Base-by-base conservation (phyloP, 2,797 vertebrate species). In the Phataginus tetradactyla region DNA sequence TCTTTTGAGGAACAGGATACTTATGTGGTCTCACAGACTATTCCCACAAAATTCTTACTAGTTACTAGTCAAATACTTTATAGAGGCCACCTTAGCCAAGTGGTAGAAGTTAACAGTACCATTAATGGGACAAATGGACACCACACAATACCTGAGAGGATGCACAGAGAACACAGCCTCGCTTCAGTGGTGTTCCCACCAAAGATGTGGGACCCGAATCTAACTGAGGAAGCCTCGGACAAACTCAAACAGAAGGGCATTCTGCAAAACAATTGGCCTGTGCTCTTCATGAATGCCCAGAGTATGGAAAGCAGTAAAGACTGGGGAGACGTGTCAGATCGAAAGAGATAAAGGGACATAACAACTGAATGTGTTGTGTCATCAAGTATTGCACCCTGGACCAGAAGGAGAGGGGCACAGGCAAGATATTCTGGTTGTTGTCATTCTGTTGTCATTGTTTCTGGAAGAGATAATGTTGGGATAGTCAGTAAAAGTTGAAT, bases 31-130 rank as follows among this genome's bases (percentile, higher is more conserved):
- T 85, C 55, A 68, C 23, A 51, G 10, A 45, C 45, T 80, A 74
- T 51, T 71, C 59, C 29, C 77, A 18, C 39, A 78, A 45, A 32
- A 72, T 77, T 34, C n/a, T 55, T 55, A 45, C 13, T 63, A 42
- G 37, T 77, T 57, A 55, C 29, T 72, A 64, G 74, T 37, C 85
- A 87, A 91, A 91, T 29, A 61, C 64, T 57, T 91, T 29, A 55
- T 25, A 86, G 63, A 79, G 90, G 51, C 53, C 27, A 57, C 57
- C 39, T 66, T 32, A 51, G 34, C 25, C 39, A 45, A 45, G 9
- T 1, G 12, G 64, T 10, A 61, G 77, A 81, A 9, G 5, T 51
- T 37, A 74, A 77, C n/a, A 39, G 42, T 14, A 66, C 15, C 29
- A 18, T 61, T 17, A 51, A 29, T 55, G 55, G n/a, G 59, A 29